Percentiles rank a stretch among this genome's conserved stretches.
Conservation (phyloP, 2,888 invertebrate genomes). For the Orgyia antiqua region DNA sequence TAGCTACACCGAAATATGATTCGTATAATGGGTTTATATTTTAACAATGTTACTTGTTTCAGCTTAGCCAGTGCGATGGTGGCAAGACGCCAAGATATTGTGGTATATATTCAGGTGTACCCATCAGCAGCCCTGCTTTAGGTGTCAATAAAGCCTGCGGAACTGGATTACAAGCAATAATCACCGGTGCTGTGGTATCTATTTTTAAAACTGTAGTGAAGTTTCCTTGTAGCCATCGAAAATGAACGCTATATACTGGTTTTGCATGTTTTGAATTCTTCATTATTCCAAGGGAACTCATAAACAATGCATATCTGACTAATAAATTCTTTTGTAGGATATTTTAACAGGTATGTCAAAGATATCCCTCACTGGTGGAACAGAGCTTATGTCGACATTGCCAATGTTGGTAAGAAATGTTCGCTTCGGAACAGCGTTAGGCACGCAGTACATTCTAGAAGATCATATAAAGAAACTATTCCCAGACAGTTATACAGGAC, state of each 20-base stretch:
- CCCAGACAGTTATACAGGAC: constrained; percentile 88
- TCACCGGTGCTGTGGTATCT: constrained; percentile 89
- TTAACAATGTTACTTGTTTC: too few relatives aligned
- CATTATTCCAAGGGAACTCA: too few relatives aligned
- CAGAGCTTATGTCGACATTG: constrained; percentile 95
- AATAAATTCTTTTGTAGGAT: constrained; percentile 78
- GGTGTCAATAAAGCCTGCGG: constrained; percentile 96
- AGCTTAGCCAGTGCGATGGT: constrained; percentile 90
- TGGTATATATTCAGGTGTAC: constrained; percentile 88
- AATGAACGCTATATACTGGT: too few relatives aligned
- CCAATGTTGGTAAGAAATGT: constrained; percentile 90
- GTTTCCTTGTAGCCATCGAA: too few relatives aligned
- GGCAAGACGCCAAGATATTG: constrained; percentile 92
- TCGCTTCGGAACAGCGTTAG: constrained; percentile 93
- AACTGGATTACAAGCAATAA: constrained; percentile 95
- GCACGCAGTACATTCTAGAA: constrained; percentile 85
- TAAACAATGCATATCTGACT: too few relatives aligned
- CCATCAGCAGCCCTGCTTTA: constrained; percentile 90
- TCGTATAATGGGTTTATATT: too few relatives aligned
- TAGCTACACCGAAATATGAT: not conserved
- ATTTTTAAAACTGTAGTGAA: not conserved
- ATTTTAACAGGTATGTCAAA: constrained; percentile 89
- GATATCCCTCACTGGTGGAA: constrained; percentile 92
- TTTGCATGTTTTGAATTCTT: too few relatives aligned
- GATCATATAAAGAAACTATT: constrained; percentile 74